Conservation (phyloP, 2,888 invertebrate genomes). For the Octonoba sinensis region DNA sequence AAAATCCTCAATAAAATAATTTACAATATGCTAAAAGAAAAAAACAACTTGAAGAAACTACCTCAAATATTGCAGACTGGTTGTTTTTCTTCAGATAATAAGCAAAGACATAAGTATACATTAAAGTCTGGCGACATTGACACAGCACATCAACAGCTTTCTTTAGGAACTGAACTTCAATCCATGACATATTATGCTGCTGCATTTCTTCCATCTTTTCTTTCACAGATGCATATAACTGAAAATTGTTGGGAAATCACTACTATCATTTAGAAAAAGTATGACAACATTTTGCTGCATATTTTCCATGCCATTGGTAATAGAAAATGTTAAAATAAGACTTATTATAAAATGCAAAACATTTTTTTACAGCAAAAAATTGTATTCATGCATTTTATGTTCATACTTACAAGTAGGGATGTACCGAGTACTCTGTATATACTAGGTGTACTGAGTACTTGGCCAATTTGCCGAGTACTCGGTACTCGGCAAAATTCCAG, state of each 20-base stretch:
- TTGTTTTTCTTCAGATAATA: conserved; percentile 98
- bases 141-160: conserved; percentile 97
- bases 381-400: too few relatives aligned
- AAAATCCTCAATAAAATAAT: too few relatives aligned
- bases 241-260: conserved; percentile 3
- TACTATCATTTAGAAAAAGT: background rate
- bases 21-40: too few relatives aligned
- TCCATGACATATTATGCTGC: conserved; percentile 99
- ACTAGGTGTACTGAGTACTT: too few relatives aligned
- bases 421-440: too few relatives aligned
- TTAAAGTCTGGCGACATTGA: conserved; percentile 95
- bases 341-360: too few relatives aligned
- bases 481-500: too few relatives aligned
- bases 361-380: too few relatives aligned
- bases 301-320: background rate
- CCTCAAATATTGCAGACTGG: conserved; percentile 97
- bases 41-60: conserved; percentile 68
- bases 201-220: conserved; percentile 99
- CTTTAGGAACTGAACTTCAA: conserved; percentile 98
- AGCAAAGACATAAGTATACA: conserved; percentile 99
- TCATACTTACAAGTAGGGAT: too few relatives aligned
- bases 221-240: conserved; percentile 92
- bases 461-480: too few relatives aligned
- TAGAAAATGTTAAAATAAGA: too few relatives aligned
- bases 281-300: background rate